These are phyloP conservation scores for Pionites leucogaster DNA, from an alignment of 2,113 vertebrate genomes.

Conservation along the genomic window DNA sequence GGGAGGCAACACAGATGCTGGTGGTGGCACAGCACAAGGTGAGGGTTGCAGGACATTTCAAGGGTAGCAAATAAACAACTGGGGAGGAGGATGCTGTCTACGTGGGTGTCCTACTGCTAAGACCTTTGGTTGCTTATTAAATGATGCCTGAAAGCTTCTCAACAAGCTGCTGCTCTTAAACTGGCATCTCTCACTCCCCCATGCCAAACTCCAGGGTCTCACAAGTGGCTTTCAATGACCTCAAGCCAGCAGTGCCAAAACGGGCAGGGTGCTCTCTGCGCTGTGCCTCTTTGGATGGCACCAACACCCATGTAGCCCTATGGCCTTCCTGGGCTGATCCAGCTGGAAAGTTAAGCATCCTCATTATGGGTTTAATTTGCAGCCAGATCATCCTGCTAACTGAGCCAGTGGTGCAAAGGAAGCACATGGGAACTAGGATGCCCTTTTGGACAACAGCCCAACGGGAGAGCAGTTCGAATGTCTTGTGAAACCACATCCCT, in stretches of 20 bases:
- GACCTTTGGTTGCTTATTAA: slow-evolving; percentile 44
- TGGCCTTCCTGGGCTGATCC: neutral
- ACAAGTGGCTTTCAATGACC: accelerated
- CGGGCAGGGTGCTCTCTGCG: neutral
- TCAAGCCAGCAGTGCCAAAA: neutral
- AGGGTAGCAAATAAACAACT: slow-evolving; percentile 52
- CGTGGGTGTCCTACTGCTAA: neutral
- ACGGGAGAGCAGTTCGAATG: neutral
- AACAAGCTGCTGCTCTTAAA: neutral
- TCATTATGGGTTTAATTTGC: neutral
- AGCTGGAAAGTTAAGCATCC: neutral
- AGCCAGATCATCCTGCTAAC: neutral
- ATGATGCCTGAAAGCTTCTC: slow-evolving; percentile 23
- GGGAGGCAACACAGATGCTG: slow-evolving; percentile 4
- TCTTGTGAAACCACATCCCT: slow-evolving; percentile 14
- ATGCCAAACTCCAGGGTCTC: neutral
- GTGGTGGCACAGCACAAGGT: neutral
- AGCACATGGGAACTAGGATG: neutral
- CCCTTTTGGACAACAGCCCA: neutral
- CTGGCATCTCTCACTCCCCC: neutral
- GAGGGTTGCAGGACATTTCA: slow-evolving; percentile 44
- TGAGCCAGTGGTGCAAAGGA: neutral
- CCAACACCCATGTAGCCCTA: neutral
- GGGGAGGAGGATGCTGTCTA: slow-evolving; percentile 44
- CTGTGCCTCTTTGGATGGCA: neutral